phyloP scores from a whole-genome alignment of 1,140 invertebrate species.

The Dolichoris vasculosae region DNA sequence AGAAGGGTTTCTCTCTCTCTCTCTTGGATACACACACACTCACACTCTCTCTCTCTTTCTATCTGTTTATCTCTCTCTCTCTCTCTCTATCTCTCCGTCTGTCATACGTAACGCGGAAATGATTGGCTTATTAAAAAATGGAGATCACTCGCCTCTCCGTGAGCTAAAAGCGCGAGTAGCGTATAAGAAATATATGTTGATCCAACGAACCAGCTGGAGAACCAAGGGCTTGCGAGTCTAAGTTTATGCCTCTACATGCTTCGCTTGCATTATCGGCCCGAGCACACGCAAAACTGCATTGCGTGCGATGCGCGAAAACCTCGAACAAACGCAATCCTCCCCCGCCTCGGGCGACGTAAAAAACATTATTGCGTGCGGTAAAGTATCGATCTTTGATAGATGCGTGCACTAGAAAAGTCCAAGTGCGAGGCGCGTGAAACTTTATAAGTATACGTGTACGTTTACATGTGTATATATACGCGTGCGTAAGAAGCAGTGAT shows the following conservation, averaged over 20 bases:
- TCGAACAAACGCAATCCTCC: background rate
- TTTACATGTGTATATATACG: background rate
- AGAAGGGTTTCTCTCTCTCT: too few relatives aligned
- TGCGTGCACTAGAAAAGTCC: background rate
- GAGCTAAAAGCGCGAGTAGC: slow-evolving; percentile 37
- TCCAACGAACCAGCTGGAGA: slow-evolving; percentile 67
- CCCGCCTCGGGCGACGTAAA: too few relatives aligned
- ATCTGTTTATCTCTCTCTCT: background rate
- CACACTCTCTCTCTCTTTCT: background rate
- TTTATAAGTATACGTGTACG: background rate
- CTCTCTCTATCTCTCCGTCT: background rate
- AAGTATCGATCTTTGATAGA: background rate
- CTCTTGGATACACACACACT: too few relatives aligned
- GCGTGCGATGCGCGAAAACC: background rate
- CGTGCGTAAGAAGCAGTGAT: background rate
- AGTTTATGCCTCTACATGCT: too few relatives aligned
- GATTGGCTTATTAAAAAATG: background rate
- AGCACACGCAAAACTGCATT: too few relatives aligned
- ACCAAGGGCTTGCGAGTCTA: slow-evolving; percentile 9
- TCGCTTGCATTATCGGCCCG: too few relatives aligned
- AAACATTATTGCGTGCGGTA: background rate
- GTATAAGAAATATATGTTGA: slow-evolving; percentile 58
- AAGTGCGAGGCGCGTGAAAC: background rate
- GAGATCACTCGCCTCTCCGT: slow-evolving; percentile 2
- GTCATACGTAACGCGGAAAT: background rate